Base-by-base conservation (phyloP, 2,888 invertebrate genomes). In the Apamea epomidion region DNA sequence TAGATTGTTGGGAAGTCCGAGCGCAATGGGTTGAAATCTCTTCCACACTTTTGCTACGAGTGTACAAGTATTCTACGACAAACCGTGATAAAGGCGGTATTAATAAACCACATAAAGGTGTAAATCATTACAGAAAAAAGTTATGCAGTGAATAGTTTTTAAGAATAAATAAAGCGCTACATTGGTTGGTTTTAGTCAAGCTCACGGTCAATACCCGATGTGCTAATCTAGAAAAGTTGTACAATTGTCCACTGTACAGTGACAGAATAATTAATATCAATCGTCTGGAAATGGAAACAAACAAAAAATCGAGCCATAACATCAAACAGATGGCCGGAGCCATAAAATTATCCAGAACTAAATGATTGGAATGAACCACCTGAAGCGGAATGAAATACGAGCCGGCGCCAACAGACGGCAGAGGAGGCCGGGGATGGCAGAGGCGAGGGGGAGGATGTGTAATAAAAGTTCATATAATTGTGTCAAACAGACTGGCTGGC, bases 341-440 rank as follows among this genome's bases (percentile, higher is more conserved):
- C 67, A 84, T 86, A 77, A 79, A 84, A 86, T 86, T 72, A 84
- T 86, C 65, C 72, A 12, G 67, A 80, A 82, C 81, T 83, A 76
- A 87, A 83, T 88, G 85, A 88, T 79, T 81, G 70, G n/a, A 81
- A 80, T 82, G 75, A 76, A 85, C 70, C 83, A 76, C 76, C 79
- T 88, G 80, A 60, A 84, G 84, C 81, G 81, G 82, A 88, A 87
- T 80, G 76, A 81, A 88, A 81, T 78, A 80, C 83, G 80, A 81
- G 45, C 60, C 67, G 83, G 85, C 80, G 88, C 79, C 82, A 74
- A n/a, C 60, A 7, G 68, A 12, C 67, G n/a, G 16, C 51, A 21
- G 54, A 29, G 51, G 45, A 29, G 60, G 29, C 10, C 10, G 32
- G 51, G 60, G 21, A 4, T 37, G 21, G 18, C 12, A 18, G 29